Evolutionary conservation across 2,888 invertebrate genomes (phyloP), one percentile per base, ranked within the genome.

Genomic region (Chironomus riparius): DNA sequence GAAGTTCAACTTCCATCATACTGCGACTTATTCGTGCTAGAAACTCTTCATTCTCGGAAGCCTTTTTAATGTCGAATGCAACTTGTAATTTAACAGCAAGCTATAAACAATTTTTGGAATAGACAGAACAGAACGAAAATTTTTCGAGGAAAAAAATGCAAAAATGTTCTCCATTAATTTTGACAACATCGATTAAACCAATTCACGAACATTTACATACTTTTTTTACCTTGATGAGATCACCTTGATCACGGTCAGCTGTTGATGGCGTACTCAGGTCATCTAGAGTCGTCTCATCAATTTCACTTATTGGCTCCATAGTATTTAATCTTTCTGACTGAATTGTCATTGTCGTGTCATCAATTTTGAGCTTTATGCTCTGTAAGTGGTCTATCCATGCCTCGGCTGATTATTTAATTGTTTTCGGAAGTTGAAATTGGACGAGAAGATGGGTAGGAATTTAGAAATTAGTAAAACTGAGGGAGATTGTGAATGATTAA

Each of bases 21-120:
- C 82, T 81, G 78, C 82, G 82, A 77, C 83, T 84, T 47, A 84
- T 78, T 71, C 81, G 83, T 71, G 83, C 84, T 79, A 84, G 81
- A 78, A 84, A 84, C 77, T 84, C 84, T 80, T 84, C 84, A 77
- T 84, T 83, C 74, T 79, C 80, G 78, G 81, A 80, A 79, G 84
- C 83, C 79, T 83, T 83, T 18, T 81, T 80, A 78, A 80, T 78
- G 78, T 84, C 82, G 22, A 78, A 78, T 62, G 83, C 78, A 2
- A 84, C 80, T 69, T 82, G 83, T 76, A 84, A 77, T 77, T 81
- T 82, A 71, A 82, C 78, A 3, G 83, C 82, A 68, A 84, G 79
- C 83, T 84, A 68, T 48, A 56, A 38, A 10, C 1, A 5, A 4
- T 38, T 10, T 10, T 68, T 10, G 21, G 24, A 12, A 12, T 7